Evolutionary conservation across 2,888 invertebrate genomes (phyloP).

Genomic region (Chymomyza amoena): DNA sequence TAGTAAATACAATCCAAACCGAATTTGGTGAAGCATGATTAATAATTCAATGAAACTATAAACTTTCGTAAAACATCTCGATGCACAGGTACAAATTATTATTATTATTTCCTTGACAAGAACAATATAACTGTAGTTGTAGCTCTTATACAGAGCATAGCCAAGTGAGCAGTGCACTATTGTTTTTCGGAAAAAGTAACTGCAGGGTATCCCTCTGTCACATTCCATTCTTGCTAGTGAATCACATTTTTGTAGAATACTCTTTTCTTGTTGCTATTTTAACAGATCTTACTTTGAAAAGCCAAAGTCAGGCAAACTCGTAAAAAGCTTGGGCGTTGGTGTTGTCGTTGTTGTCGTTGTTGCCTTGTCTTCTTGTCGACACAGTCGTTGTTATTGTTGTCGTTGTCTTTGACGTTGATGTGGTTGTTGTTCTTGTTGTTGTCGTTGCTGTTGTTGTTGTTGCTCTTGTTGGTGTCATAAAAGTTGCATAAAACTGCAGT

Average conservation of each 20-base stretch:
- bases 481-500: slow-evolving; percentile 64
- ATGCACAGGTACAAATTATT: too few relatives aligned
- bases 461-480: slow-evolving; percentile 47
- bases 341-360: neutral
- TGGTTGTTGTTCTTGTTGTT: neutral
- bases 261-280: neutral
- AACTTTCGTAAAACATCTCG: too few relatives aligned
- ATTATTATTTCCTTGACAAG: too few relatives aligned
- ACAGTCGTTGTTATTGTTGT: slow-evolving; percentile 20
- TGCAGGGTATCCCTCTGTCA: too few relatives aligned
- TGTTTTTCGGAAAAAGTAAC: too few relatives aligned
- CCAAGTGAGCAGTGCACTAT: too few relatives aligned
- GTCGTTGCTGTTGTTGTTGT: slow-evolving; percentile 21
- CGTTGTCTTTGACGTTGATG: neutral
- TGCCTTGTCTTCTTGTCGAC: slow-evolving; percentile 17
- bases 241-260: neutral
- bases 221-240: too few relatives aligned
- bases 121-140: too few relatives aligned
- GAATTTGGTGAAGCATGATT: too few relatives aligned
- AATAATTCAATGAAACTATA: too few relatives aligned
- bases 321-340: neutral
- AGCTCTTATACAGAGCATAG: too few relatives aligned
- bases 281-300: slow-evolving; percentile 14
- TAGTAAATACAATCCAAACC: too few relatives aligned
- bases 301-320: neutral